Conservation (phyloP, 2,113 vertebrate species). For the Callionymus lyra region DNA sequence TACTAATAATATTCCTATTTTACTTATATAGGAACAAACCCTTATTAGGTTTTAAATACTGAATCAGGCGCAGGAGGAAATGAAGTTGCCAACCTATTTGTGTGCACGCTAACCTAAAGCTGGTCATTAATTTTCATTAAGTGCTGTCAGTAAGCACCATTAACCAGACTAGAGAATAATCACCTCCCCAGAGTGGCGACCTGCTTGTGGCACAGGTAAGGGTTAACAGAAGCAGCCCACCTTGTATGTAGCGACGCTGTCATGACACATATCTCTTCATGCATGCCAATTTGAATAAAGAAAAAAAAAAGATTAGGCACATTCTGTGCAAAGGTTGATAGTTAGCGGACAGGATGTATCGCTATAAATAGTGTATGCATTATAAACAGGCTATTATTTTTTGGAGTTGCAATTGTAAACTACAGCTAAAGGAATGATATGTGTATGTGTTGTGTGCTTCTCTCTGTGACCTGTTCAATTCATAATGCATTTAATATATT, state of each 20-base stretch:
- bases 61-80: slow-evolving; percentile 2
- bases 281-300: not conserved
- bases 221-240: slow-evolving; percentile 65
- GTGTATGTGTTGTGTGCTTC: too few species aligned
- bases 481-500: too few species aligned
- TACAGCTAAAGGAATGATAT: too few species aligned
- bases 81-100: slow-evolving; percentile 30
- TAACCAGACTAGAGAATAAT: slow-evolving; percentile 64
- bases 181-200: slow-evolving; percentile 62
- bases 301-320: not conserved
- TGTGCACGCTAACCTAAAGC: slow-evolving; percentile 28
- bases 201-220: slow-evolving; percentile 56
- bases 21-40: too few species aligned
- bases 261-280: not conserved
- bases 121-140: slow-evolving; percentile 70
- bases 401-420: too few species aligned
- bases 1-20: too few species aligned
- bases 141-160: slow-evolving; percentile 66
- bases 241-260: slow-evolving; percentile 48
- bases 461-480: too few species aligned
- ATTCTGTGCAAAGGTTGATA: not conserved
- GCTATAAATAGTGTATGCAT: too few species aligned
- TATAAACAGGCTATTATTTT: too few species aligned
- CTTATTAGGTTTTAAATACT: too few species aligned
- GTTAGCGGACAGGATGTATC: too few species aligned